Base-by-base conservation (phyloP, 2,113 vertebrate genomes). In the Fukomys damarensis region DNA sequence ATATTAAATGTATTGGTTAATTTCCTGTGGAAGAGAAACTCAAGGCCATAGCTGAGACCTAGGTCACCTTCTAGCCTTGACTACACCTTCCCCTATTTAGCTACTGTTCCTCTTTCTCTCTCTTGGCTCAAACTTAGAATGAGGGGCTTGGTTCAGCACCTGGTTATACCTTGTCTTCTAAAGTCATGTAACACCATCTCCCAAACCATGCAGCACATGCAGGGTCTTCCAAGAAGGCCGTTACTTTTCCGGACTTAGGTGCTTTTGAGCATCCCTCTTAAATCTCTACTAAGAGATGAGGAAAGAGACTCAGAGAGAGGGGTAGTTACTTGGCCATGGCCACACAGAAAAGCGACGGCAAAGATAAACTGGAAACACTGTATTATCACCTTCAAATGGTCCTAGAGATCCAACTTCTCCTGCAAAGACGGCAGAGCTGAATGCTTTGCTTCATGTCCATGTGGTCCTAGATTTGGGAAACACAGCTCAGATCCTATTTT, bases 161-260 rank as follows among this genome's bases (percentile, higher is more conserved):
- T 30, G 59, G 3, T 26, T 22, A 12, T 4, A 38, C 4, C 20
- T 70, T 41, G 7, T 26, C 38, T 79, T 86, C 59, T 56, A 41
- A 61, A 3, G 1, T 56, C 38, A 80, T 61, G 41, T 28, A 46
- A 59, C 19, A 24, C 30, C 43, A 38, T 52, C 8, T 20, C 9
- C 20, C 32, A 52, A 3, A 77, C 24, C 1, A 3, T 38, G 7
- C 1, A 5, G 59, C 14, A 28, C 41, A 12, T 13, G 41, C 0
- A 7, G 11, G 35, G 13, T 0, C 28, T 30, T 30, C 28, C 2
- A 11, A 52, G 58, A 22, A 89, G 49, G 52, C 38, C 3, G 11
- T 59, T 30, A 19, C n/a, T 4, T 46, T 20, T 1, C 4, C 10
- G 59, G 24, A 52, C 20, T 35, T 16, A 89, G 30, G 52, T 52